Conservation (phyloP, 1,140 invertebrate species). For the Drosophila truncata region DNA sequence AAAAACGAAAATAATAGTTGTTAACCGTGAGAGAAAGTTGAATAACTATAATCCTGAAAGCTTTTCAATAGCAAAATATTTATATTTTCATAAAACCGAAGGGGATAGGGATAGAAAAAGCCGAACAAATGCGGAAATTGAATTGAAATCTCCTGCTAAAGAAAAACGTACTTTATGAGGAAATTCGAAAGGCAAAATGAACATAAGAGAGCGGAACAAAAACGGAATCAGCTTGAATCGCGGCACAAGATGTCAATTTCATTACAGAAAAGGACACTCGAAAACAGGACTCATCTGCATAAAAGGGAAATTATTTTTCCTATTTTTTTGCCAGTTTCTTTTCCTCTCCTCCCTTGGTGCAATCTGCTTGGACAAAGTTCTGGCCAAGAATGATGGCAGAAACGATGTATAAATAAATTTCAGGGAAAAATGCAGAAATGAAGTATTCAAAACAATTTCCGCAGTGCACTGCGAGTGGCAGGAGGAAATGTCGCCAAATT, state of each 20-base stretch:
- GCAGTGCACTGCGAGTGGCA: slow-evolving; percentile 38
- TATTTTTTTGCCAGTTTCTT: slow-evolving; percentile 35
- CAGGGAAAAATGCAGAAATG: slow-evolving; percentile 56
- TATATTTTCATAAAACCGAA: neutral
- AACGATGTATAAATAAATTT: slow-evolving; percentile 50
- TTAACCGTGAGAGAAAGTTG: neutral
- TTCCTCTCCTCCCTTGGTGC: slow-evolving; percentile 31
- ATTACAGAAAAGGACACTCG: slow-evolving; percentile 62
- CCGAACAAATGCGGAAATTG: slow-evolving; percentile 68
- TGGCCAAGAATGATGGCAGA: slow-evolving; percentile 33
- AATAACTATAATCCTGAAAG: neutral
- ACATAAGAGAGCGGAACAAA: slow-evolving; percentile 43
- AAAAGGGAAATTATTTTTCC: slow-evolving; percentile 81
- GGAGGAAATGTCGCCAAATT: slow-evolving; percentile 49
- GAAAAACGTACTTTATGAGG: slow-evolving; percentile 36
- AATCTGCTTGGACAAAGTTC: slow-evolving; percentile 71
- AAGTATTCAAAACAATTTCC: slow-evolving; percentile 81
- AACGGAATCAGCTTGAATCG: slow-evolving; percentile 71
- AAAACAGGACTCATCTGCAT: slow-evolving; percentile 71
- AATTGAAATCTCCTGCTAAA: slow-evolving; percentile 43
- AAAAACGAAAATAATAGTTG: slow-evolving; percentile 1
- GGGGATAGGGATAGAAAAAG: neutral
- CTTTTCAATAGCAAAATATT: neutral
- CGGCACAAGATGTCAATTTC: slow-evolving; percentile 79
- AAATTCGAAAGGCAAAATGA: slow-evolving; percentile 39